Percentiles rank a stretch among this genome's conserved stretches.
phyloP scores from a whole-genome alignment of 2,888 invertebrate species.

The Empis livida region DNA sequence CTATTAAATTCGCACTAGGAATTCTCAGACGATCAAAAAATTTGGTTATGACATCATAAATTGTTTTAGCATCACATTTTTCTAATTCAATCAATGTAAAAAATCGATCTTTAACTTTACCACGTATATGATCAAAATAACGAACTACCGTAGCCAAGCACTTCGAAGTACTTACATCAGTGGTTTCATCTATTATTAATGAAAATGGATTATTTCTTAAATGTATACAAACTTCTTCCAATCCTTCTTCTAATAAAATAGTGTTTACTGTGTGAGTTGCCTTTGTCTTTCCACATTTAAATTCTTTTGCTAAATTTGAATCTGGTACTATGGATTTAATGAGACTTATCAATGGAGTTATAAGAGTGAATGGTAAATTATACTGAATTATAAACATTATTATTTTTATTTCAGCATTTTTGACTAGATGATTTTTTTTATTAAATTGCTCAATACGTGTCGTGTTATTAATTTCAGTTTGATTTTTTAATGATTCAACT shows the following conservation, averaged over 20 bases:
- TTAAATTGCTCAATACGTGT: too few species aligned
- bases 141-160: background rate
- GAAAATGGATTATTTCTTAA: slow-evolving; percentile 1
- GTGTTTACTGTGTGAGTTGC: slow-evolving; percentile 3
- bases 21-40: slow-evolving; percentile 6
- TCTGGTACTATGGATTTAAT: background rate
- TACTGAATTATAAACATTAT: background rate
- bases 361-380: background rate
- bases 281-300: slow-evolving; percentile 3
- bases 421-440: background rate
- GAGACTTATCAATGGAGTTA: background rate
- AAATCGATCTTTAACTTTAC: slow-evolving; percentile 7
- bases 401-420: background rate
- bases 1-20: slow-evolving; percentile 15
- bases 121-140: background rate
- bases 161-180: background rate
- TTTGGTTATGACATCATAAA: slow-evolving; percentile 3
- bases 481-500: background rate
- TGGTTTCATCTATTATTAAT: slow-evolving; percentile 3
- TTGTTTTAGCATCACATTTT: slow-evolving; percentile 1
- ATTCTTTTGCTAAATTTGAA: background rate
- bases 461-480: background rate
- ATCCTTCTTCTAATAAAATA: slow-evolving; percentile 1
- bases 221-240: background rate
- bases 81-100: slow-evolving; percentile 3